Evolutionary conservation across 2,113 vertebrate species (phyloP).

Genomic region (Pterophyllum scalare): DNA sequence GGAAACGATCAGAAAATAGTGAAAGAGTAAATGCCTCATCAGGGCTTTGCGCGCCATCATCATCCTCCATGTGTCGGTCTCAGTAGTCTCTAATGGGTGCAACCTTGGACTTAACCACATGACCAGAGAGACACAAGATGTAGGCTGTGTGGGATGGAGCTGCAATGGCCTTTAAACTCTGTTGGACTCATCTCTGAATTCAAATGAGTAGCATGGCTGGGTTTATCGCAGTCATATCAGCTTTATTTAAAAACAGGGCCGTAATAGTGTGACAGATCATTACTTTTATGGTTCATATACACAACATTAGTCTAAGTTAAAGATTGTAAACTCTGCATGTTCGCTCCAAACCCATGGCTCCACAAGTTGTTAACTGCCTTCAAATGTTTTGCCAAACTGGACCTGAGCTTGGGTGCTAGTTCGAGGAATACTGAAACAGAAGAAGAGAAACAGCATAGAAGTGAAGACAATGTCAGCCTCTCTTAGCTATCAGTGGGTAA

Average conservation of each 20-base stretch:
- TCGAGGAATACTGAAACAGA: neutral
- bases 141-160: neutral
- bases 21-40: conserved; percentile 24
- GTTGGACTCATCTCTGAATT: conserved; percentile 12
- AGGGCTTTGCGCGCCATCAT: neutral
- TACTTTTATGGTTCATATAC: conserved; percentile 35
- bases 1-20: neutral
- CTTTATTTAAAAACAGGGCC: conserved; percentile 38
- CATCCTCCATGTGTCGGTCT: neutral
- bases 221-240: conserved; percentile 29
- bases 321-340: conserved; percentile 10
- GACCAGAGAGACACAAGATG: neutral
- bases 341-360: conserved; percentile 10
- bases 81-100: neutral
- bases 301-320: conserved; percentile 39
- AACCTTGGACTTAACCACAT: conserved; percentile 2
- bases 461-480: neutral
- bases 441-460: neutral
- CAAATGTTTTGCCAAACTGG: neutral
- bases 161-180: neutral
- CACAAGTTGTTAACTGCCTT: neutral
- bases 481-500: neutral
- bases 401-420: neutral
- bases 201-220: conserved; percentile 24
- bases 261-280: conserved; percentile 39